Evolutionary conservation across 1,140 invertebrate genomes (phyloP).

Genomic region (Panagrolaimus sp.): DNA sequence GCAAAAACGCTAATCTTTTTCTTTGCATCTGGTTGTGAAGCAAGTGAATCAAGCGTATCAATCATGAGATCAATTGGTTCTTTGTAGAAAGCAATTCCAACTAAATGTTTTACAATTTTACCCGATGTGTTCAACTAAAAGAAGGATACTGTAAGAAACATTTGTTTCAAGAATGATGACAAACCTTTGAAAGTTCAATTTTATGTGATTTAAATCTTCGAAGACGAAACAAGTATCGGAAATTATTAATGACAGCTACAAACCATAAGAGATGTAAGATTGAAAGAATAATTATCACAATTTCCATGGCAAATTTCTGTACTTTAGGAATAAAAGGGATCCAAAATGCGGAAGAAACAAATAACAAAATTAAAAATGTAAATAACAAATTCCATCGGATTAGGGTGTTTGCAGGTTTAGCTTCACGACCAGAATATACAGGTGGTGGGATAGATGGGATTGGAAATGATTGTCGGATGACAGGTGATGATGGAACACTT

Average conservation of each 20-base stretch:
- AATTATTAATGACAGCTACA: no score
- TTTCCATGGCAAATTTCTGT: not conserved
- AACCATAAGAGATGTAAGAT: no score
- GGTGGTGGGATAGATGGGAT: no score
- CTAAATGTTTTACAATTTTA: slow-evolving; percentile 34
- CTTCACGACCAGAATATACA: slow-evolving; percentile 17
- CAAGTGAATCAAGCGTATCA: slow-evolving; percentile 36
- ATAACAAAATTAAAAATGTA: slow-evolving; percentile 39
- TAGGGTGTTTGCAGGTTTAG: slow-evolving; percentile 33
- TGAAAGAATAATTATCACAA: no score
- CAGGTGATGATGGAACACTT: no score
- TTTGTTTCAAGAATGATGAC: not conserved
- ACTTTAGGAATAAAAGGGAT: slow-evolving; percentile 35
- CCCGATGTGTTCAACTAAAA: slow-evolving; percentile 21
- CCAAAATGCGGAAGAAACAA: slow-evolving; percentile 34
- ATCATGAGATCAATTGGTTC: slow-evolving; percentile 35
- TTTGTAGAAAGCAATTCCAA: slow-evolving; percentile 38
- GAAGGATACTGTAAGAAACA: not conserved
- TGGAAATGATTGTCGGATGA: no score
- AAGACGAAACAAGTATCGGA: slow-evolving; percentile 15
- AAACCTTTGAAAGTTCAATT: slow-evolving; percentile 30
- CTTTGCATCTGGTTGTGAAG: slow-evolving; percentile 29
- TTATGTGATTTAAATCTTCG: slow-evolving; percentile 21
- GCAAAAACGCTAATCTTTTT: slow-evolving; percentile 38
- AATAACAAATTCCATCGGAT: slow-evolving; percentile 41